Conservation (phyloP, 2,888 invertebrate genomes). For the Synergus itoensis region DNA sequence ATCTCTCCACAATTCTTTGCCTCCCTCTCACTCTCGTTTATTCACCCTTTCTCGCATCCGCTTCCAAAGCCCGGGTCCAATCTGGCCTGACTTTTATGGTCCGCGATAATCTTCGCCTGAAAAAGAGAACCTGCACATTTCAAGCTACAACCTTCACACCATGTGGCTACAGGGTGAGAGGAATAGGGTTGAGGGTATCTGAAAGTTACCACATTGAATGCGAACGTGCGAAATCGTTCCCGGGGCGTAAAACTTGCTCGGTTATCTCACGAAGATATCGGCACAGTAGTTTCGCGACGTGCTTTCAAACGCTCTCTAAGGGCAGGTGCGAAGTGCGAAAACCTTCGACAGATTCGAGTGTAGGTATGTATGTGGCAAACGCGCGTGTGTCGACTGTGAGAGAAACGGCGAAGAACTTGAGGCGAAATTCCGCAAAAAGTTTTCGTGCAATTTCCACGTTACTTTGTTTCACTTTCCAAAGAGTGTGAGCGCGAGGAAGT, state of each 20-base stretch:
- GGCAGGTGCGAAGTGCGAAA: conserved; percentile 25
- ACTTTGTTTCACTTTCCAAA: conserved; percentile 58
- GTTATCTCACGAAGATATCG: conserved; percentile 41
- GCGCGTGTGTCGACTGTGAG: conserved; percentile 1
- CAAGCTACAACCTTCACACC: conserved; percentile 8
- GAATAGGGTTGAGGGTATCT: conserved; percentile 13
- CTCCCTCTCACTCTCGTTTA: neutral
- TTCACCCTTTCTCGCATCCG: conserved; percentile 13
- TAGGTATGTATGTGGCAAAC: neutral
- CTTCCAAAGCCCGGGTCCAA: conserved; percentile 43
- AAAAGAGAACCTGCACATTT: conserved; percentile 26
- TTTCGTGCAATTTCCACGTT: conserved; percentile 50
- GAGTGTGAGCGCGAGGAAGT: conserved; percentile 42
- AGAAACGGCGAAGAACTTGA: conserved; percentile 8
- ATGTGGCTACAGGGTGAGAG: neutral
- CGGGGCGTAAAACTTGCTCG: conserved; percentile 42
- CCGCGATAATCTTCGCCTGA: conserved; percentile 60
- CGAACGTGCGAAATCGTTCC: conserved; percentile 39
- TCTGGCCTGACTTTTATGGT: conserved; percentile 62
- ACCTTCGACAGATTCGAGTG: conserved; percentile 27
- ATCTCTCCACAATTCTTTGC: neutral
- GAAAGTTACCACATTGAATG: conserved; percentile 41
- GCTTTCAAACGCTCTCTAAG: conserved; percentile 32
- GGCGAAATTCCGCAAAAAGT: conserved; percentile 50
- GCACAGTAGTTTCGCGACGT: conserved; percentile 34